Evolutionary conservation across 2,797 vertebrate species (phyloP), one percentile per base, ranked within the genome.

Genomic region (Graptemys geographica): DNA sequence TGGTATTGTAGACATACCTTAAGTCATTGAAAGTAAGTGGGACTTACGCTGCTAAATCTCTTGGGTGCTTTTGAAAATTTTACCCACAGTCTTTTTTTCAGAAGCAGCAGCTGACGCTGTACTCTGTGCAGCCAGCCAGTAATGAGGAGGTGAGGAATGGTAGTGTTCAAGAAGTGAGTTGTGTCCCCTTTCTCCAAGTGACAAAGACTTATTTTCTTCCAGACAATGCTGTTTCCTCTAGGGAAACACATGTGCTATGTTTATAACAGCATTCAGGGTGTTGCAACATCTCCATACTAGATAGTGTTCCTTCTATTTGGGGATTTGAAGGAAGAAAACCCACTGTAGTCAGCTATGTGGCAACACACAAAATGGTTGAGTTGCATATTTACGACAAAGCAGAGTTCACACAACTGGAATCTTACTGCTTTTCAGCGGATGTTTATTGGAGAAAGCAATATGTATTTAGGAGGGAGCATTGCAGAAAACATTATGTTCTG

Each of bases 221-320:
- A 88, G 55, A 41, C 53, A 81, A n/a, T 72, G 49, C 25, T 78
- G 74, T 78, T 1, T 87, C 47, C 92, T 87, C 59, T 81, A 56
- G 90, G 93, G 87, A 15, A n/a, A 9, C 31, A 84, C 82, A 3
- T 3, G 1, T 82, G 33, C 72, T 88, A 25, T 90, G 74, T 86
- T 89, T 91, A 10, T 72, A 86, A 69, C 33, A 4, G 13, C 1
- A 25, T 79, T 95, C 80, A 80, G 89, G 84, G 53, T 4, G 0
- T 96, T 97, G 87, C 95, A 85, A 95, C 92, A 95, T 95, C 85
- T 52, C 87, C 69, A 52, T 56, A 62, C 79, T 76, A 85, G 86
- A 62, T 78, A 81, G 79, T 86, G n/a, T 84, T 81, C 65, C 81
- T 97, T 92, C 95, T 97, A 80, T 96, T 96, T 95, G 90, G 84